Evolutionary conservation across 2,113 vertebrate species (phyloP), one percentile per base, ranked within the genome.

Genomic region (Hemicordylus capensis): DNA sequence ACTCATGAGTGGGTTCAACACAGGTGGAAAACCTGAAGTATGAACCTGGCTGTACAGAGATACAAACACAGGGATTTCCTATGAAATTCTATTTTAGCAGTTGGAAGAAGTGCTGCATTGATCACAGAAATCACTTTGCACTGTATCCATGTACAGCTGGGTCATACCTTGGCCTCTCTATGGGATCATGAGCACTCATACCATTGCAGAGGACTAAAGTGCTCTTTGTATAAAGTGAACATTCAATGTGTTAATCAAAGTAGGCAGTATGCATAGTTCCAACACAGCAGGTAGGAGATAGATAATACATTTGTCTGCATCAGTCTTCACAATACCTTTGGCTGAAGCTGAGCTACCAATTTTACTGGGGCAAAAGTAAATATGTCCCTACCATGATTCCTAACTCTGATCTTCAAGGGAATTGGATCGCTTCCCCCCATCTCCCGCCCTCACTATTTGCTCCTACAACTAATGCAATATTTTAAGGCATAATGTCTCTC

Each of bases 331-430:
- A 34, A 37, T 14, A 19, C 44, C 6, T 26, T n/a, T 3, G 61
- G 10, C 5, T 1, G 5, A 8, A 77, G 63, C n/a, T 67, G 80
- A 89, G 78, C 44, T 24, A 86, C 31, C 58, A 56, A 2, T 90
- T 91, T 85, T 88, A 82, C 42, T 85, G 46, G 34, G 86, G 79
- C 20, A 84, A 91, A 90, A 70, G 0, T 61, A 88, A 84, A 90
- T 90, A 56, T 90, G 9, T 84, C 85, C 74, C 59, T 34, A 31
- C 72, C 79, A 80, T n/a, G 34, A 46, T 26, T 85, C 82, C 39
- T 69, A 80, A 76, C n/a, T 14, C 26, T 73, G 69, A 77, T 79
- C 89, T 87, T 89, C 90, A 93, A 81, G 85, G 82, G 64, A 88
- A 89, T 76, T 48, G 86, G 46, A 86, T 61, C 44, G 51, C 37